These are phyloP conservation scores for Denticeps clupeoides DNA, from an alignment of 2,797 vertebrate genomes.

Conservation along the genomic window DNA sequence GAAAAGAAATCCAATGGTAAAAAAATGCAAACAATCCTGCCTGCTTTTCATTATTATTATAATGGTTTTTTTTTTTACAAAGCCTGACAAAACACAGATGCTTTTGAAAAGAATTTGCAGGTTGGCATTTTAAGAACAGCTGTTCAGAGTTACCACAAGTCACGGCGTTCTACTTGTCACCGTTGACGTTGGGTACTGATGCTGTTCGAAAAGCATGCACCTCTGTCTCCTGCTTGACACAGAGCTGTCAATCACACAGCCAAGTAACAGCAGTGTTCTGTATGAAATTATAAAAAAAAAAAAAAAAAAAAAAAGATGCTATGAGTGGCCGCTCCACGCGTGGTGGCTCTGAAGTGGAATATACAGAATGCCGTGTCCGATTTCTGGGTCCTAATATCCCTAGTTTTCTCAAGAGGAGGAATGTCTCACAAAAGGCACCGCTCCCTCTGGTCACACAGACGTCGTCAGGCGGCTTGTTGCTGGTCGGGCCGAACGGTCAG, in stretches of 20 bases:
- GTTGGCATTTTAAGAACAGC: constrained; percentile 39
- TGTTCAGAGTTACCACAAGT: constrained; percentile 11
- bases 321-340: too few relatives aligned
- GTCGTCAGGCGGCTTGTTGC: too few relatives aligned
- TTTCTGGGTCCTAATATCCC: too few relatives aligned
- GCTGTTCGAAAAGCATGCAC: constrained; percentile 3
- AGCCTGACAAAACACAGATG: constrained; percentile 50
- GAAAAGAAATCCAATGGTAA: constrained; percentile 37
- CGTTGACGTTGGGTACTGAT: constrained; percentile 1
- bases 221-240: not conserved
- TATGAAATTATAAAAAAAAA: too few relatives aligned
- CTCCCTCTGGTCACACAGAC: too few relatives aligned
- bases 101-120: constrained; percentile 40
- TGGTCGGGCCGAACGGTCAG: too few relatives aligned
- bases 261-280: too few relatives aligned
- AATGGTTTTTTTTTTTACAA: constrained; percentile 41
- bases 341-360: too few relatives aligned
- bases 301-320: too few relatives aligned
- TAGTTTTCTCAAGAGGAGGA: too few relatives aligned
- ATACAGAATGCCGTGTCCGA: too few relatives aligned
- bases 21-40: constrained; percentile 44
- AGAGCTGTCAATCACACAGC: not conserved
- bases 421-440: too few relatives aligned
- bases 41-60: constrained; percentile 35
- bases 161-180: constrained; percentile 1